phyloP scores from a whole-genome alignment of 2,888 invertebrate species.

The Caenorhabditis wallacei region DNA sequence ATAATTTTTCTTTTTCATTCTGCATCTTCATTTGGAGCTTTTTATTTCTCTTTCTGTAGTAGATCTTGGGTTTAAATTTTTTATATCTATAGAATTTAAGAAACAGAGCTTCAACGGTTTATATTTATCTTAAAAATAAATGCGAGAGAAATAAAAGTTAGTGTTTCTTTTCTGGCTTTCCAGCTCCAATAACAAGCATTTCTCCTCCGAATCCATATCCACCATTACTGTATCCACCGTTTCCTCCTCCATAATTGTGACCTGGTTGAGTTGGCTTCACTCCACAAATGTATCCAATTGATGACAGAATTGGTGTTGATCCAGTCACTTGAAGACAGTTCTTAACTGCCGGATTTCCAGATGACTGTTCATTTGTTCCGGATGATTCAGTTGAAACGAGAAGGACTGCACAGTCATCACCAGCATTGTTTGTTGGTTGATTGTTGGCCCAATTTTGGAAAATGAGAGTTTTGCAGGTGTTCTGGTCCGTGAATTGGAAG shows the following conservation, averaged over 20 bases:
- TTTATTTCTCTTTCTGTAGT: too few relatives aligned
- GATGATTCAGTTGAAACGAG: conserved; percentile 26
- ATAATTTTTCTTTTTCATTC: too few relatives aligned
- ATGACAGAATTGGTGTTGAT: conserved; percentile 8
- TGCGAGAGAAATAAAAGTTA: conserved; percentile 1
- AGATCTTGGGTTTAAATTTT: too few relatives aligned
- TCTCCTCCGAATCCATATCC: conserved; percentile 24
- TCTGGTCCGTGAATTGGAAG: conserved; percentile 55
- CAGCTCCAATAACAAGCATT: conserved; percentile 40
- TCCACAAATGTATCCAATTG: conserved; percentile 46
- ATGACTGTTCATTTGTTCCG: conserved; percentile 16
- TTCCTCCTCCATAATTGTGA: conserved; percentile 14
- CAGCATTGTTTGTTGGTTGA: conserved; percentile 29
- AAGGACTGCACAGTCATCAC: conserved; percentile 38
- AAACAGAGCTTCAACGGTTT: too few relatives aligned
- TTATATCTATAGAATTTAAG: too few relatives aligned
- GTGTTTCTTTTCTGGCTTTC: conserved; percentile 34
- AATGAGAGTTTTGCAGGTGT: conserved; percentile 44
- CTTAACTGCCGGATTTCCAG: conserved; percentile 38
- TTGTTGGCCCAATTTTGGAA: conserved; percentile 35
- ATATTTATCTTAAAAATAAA: neutral
- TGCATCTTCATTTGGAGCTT: too few relatives aligned
- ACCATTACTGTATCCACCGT: neutral
- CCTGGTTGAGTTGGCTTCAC: conserved; percentile 20
- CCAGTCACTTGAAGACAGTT: conserved; percentile 16